Conservation (phyloP, 2,888 invertebrate species). For the Drosophila maculinotata region DNA sequence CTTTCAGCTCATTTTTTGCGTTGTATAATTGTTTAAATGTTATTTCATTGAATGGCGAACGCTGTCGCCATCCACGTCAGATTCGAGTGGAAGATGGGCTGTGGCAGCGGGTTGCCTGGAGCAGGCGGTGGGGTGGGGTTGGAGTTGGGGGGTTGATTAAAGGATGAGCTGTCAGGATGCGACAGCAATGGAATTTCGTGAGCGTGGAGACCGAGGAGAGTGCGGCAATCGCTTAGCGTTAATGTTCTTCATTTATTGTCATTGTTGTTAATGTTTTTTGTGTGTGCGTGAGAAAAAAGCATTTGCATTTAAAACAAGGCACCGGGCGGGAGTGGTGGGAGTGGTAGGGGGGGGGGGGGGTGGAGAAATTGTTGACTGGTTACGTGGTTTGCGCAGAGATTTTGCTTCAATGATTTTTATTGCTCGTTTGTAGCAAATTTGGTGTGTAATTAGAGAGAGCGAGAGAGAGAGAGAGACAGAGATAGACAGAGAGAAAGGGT, state of each 20-base stretch:
- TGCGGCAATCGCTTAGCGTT: conserved; percentile 68
- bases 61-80: conserved; percentile 28
- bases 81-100: not conserved
- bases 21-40: conserved; percentile 72
- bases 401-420: conserved; percentile 81
- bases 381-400: conserved; percentile 63
- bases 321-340: not conserved
- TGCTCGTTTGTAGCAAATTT: conserved; percentile 79
- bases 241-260: conserved; percentile 79
- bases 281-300: conserved; percentile 75
- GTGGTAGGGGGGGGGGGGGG: not conserved
- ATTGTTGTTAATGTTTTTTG: conserved; percentile 71
- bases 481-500: conserved; percentile 50
- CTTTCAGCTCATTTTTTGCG: conserved; percentile 13
- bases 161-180: conserved; percentile 12
- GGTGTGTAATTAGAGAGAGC: conserved; percentile 72
- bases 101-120: not conserved
- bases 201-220: not conserved
- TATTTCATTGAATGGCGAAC: conserved; percentile 70
- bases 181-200: conserved; percentile 7
- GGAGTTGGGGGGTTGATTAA: conserved; percentile 9
- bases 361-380: conserved; percentile 24
- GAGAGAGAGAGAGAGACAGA: not conserved
- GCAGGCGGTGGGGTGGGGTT: not conserved
- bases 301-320: conserved; percentile 70